Base-by-base conservation (phyloP, 2,797 vertebrate species). In the Argentina silus region DNA sequence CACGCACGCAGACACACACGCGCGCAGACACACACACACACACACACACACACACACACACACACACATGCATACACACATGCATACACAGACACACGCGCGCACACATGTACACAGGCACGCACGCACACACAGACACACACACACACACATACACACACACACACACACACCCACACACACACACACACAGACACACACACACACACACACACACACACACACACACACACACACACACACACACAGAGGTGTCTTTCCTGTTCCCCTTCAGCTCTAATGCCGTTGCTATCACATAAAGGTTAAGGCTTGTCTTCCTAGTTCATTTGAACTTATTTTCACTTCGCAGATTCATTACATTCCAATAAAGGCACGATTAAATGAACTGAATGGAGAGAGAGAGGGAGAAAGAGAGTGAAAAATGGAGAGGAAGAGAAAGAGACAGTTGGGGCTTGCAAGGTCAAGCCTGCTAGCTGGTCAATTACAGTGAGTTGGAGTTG, bases 361-460 rank as follows among this genome's bases (percentile, higher is more conserved):
- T 66, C 43, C 1, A 0, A 48, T 66, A 70, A 79, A 78, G 69
- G 76, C 74, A 80, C 44, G 60, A 79, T 65, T 86, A 27, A 68
- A 17, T 60, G 47, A 61, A 74, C 56, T 17, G 0, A 69, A 56
- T 56, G 50, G 19, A 19, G 48, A 74, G 70, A 50, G 71, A 66
- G 55, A 62, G 15, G 23, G 60, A 2, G 66, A 68, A 42, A 60
- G 73, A 57, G 67, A 67, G 44, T 48, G 69, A 62, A 62, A 62
- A 12, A 27, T 19, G 53, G 48, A n/a, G 42, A 9, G 9, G 9
- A 15, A 44, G 61, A n/a, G 14, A n/a, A 36, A 15, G 61, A 17
- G 14, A 84, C 77, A 78, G 78, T 78, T 64, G 21, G 74, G 84
- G 72, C 81, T 75, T 70, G 74, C 77, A 74, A 78, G 72, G 76